Evolutionary conservation across 2,797 vertebrate species (phyloP).

Genomic region (Lepidocolaptes lacrymiger): DNA sequence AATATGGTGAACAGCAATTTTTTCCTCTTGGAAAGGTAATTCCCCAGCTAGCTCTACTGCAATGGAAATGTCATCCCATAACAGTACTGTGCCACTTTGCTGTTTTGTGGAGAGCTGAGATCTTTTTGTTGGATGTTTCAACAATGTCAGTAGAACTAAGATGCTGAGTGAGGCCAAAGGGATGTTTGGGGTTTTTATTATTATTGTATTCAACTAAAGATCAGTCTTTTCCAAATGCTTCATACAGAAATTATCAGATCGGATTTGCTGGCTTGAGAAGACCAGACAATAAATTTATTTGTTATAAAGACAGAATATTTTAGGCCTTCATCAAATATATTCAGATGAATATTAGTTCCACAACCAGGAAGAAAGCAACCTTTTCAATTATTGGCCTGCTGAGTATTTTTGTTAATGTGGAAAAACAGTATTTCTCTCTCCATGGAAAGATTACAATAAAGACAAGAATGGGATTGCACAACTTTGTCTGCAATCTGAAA

Average conservation of each 20-base stretch:
- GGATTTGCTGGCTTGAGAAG: background rate
- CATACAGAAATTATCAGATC: background rate
- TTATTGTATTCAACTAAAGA: background rate
- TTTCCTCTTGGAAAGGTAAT: background rate
- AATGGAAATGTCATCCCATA: background rate
- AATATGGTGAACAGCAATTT: background rate
- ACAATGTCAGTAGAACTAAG: background rate
- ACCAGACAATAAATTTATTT: background rate
- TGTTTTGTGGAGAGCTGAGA: background rate
- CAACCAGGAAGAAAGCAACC: background rate
- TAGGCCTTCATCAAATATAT: background rate
- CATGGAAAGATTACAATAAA: conserved; percentile 46
- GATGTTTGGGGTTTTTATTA: background rate
- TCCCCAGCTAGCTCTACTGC: background rate
- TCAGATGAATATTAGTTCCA: background rate
- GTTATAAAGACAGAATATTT: conserved; percentile 19
- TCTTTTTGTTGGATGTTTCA: background rate
- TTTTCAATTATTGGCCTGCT: conserved; percentile 3
- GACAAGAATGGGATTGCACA: conserved; percentile 52
- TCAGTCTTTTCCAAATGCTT: background rate
- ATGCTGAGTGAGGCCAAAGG: background rate
- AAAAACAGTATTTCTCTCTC: conserved; percentile 28
- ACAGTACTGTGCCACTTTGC: background rate
- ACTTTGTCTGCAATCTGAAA: conserved; percentile 48
- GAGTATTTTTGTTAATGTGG: conserved; percentile 1